A percentile compares a stretch with the other conserved stretches of the same genome.
Evolutionary conservation across 1,140 invertebrate species (phyloP).

Genomic region (Danaus melanippus): DNA sequence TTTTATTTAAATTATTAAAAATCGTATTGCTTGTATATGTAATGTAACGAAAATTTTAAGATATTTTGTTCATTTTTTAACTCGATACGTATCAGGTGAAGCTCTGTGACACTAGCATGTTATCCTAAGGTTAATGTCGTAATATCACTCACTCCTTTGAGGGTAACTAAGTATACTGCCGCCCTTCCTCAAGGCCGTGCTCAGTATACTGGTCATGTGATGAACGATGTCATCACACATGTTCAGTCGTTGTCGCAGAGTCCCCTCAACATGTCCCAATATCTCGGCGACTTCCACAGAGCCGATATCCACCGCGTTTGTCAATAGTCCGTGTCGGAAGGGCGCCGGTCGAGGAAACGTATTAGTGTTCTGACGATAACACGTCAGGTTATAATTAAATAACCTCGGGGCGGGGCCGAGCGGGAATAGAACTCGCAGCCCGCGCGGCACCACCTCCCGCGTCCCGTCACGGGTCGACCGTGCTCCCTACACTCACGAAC

Average conservation of each 20-base stretch:
- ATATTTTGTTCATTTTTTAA: not conserved
- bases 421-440: conserved; percentile 38
- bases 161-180: conserved; percentile 26
- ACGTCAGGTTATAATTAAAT: conserved; percentile 59
- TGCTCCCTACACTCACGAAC: conserved; percentile 6
- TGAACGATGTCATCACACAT: conserved; percentile 34
- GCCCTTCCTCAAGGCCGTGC: conserved; percentile 29
- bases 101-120: not conserved
- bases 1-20: no score
- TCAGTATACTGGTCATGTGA: conserved; percentile 22
- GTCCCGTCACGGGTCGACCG: conserved; percentile 11
- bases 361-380: conserved; percentile 33
- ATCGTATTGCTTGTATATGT: no score
- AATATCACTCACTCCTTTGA: conserved; percentile 27
- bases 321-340: conserved; percentile 47
- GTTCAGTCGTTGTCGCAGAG: conserved; percentile 6
- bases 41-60: no score
- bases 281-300: conserved; percentile 32
- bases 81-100: not conserved
- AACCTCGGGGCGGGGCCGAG: conserved; percentile 46
- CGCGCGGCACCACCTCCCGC: conserved; percentile 44
- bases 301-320: conserved; percentile 16
- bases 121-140: conserved; percentile 3
- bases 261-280: conserved; percentile 28
- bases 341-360: conserved; percentile 49